These are phyloP conservation scores for Platynereis dumerilii DNA, from an alignment of 2,888 invertebrate species.

Conservation along the genomic window DNA sequence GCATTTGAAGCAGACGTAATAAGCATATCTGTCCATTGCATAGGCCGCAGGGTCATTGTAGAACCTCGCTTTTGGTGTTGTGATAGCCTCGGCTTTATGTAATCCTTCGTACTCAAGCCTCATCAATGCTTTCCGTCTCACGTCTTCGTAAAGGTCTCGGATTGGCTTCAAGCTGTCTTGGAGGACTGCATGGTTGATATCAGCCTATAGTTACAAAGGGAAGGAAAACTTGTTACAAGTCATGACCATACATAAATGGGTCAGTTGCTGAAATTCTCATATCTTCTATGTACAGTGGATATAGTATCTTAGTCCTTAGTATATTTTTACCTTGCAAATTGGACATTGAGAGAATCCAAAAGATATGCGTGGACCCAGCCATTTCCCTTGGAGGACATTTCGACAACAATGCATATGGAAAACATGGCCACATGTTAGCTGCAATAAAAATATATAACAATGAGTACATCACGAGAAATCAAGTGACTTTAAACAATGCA, in stretches of 20 bases:
- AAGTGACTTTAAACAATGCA: too few species aligned
- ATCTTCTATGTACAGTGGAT: too few species aligned
- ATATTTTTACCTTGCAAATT: conserved; percentile 82
- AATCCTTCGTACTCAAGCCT: conserved; percentile 94
- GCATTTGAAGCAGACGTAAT: conserved; percentile 97
- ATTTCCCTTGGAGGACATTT: conserved; percentile 82
- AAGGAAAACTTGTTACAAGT: too few species aligned
- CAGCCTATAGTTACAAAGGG: conserved; percentile 1
- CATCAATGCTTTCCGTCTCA: conserved; percentile 91
- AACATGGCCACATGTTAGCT: conserved; percentile 92
- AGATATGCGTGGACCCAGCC: conserved; percentile 95
- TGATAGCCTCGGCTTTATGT: conserved; percentile 75
- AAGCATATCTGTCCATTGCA: conserved; percentile 97
- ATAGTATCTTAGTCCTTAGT: too few species aligned
- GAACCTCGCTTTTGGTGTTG: conserved; percentile 73
- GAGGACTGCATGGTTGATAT: conserved; percentile 84
- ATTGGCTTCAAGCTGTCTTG: conserved; percentile 81
- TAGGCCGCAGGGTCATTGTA: conserved; percentile 83
- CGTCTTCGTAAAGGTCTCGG: conserved; percentile 83
- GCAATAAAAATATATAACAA: too few species aligned
- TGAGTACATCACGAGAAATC: too few species aligned
- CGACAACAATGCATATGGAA: conserved; percentile 93
- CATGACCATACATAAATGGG: too few species aligned
- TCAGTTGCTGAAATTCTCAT: too few species aligned
- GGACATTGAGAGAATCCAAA: conserved; percentile 96